Percentiles rank a stretch among this genome's conserved stretches.
These are phyloP conservation scores for Ophioninae sp. DNA, from an alignment of 2,888 invertebrate genomes.

Conservation along the genomic window DNA sequence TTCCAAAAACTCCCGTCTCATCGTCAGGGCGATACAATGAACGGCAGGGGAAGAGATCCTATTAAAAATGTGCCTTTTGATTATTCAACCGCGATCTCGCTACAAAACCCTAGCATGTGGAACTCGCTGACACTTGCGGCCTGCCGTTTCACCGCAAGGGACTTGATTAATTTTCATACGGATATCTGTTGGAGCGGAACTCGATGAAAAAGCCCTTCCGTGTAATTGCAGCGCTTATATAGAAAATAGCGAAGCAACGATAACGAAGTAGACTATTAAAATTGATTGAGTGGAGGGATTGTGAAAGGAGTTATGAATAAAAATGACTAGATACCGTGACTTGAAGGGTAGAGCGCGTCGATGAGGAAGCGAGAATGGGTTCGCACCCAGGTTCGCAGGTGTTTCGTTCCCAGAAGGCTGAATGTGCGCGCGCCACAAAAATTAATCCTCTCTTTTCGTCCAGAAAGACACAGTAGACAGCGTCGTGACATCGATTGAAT, in stretches of 20 bases:
- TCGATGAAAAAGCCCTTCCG: neutral
- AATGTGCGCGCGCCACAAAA: constrained; percentile 17
- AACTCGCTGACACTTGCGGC: constrained; percentile 23
- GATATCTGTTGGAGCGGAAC: neutral
- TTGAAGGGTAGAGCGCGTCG: constrained; percentile 20
- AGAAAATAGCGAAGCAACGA: constrained; percentile 39
- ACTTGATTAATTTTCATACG: constrained; percentile 27
- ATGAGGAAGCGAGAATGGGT: constrained; percentile 28
- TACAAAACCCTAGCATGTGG: constrained; percentile 40
- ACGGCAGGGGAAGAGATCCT: constrained; percentile 48
- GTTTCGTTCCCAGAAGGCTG: constrained; percentile 58
- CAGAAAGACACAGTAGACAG: constrained; percentile 60
- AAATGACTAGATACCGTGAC: constrained; percentile 47
- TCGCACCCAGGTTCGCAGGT: constrained; percentile 41
- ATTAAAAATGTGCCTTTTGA: constrained; percentile 56
- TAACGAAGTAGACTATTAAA: constrained; percentile 55
- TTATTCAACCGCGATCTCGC: constrained; percentile 21
- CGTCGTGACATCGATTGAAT: constrained; percentile 64
- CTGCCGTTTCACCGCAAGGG: constrained; percentile 17
- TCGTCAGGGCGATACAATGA: constrained; percentile 49
- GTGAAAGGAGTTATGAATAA: constrained; percentile 42
- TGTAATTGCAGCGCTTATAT: neutral
- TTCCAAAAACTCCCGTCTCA: constrained; percentile 48
- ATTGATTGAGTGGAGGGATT: constrained; percentile 49
- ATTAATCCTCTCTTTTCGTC: constrained; percentile 53